Base-by-base conservation (phyloP, 2,113 vertebrate genomes). In the Penelope pileata region DNA sequence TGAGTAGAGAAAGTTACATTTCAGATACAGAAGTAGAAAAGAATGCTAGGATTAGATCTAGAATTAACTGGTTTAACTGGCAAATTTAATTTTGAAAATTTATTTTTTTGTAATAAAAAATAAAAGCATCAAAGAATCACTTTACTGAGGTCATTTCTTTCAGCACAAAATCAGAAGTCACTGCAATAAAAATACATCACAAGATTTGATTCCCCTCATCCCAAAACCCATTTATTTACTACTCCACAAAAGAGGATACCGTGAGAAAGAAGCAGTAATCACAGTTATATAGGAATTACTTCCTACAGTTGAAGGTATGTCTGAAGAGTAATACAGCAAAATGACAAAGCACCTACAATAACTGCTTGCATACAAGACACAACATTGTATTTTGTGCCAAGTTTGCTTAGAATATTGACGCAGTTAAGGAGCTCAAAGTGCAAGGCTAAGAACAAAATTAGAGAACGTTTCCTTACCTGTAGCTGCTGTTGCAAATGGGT, bases 401-500 rank as follows among this genome's bases (percentile, higher is more conserved):
- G 16, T 63, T 34, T 78, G 40, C 64, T 67, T 10, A 84, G 30
- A 32, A 19, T 7, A 85, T 17, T 18, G 9, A 77, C 40, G 21
- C 1, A 79, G 14, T 2, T 47, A 32, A 19, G 6, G 32, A 78
- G 15, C 7, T 24, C 23, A 80, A 8, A 63, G 38, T 18, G 7
- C 36, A 88, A 51, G 16, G 45, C 32, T 42, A 74, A 83, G 34
- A 69, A 18, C 34, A 53, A 83, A 90, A 56, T 5, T 4, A 29
- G 40, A 68, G 43, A 54, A 34, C 0, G 0, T 40, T 54, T 32
- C 4, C 96, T 82, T 83, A 99, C 99, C 98, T 99, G 99, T 68
- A 99, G 97, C 94, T 99, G 99, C 74, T 99, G 99, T 82, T 99
- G 99, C 12, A 99, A 97, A 80, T 99, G 98, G 9, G 99, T 99